phyloP scores from a whole-genome alignment of 2,113 vertebrate genomes.

The Oreotragus oreotragus region DNA sequence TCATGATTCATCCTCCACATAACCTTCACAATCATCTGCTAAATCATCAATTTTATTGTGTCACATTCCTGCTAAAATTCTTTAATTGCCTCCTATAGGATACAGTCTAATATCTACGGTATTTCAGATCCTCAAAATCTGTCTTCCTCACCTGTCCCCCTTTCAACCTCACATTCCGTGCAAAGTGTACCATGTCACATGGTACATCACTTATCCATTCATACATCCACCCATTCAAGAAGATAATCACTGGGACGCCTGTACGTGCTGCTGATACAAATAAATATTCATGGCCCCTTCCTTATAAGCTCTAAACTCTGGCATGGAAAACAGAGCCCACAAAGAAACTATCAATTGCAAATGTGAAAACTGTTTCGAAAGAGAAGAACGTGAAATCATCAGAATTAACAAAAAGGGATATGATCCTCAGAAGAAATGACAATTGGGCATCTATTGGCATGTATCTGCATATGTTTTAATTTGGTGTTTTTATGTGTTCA shows the following conservation, averaged over 20 bases:
- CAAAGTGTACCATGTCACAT: not conserved
- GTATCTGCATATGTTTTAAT: not conserved
- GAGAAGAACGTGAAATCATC: not conserved
- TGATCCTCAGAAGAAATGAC: not conserved
- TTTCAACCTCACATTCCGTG: not conserved
- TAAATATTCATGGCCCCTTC: not conserved
- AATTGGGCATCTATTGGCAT: not conserved
- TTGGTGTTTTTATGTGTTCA: not conserved
- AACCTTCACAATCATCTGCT: not conserved
- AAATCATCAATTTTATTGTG: not conserved
- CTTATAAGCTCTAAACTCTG: not conserved
- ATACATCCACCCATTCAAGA: not conserved
- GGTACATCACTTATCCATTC: not conserved
- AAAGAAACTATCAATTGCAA: not conserved
- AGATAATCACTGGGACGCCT: not conserved
- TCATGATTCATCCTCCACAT: not conserved
- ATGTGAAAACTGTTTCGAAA: not conserved
- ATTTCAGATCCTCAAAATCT: not conserved
- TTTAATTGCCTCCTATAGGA: not conserved
- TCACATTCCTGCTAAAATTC: not conserved
- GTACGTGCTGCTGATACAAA: not conserved
- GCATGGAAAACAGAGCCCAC: not conserved
- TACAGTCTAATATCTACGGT: not conserved
- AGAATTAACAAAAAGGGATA: not conserved
- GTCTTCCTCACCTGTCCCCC: not conserved